phyloP scores from a whole-genome alignment of 2,888 invertebrate genomes.

The Lordiphosa andalusiaca region DNA sequence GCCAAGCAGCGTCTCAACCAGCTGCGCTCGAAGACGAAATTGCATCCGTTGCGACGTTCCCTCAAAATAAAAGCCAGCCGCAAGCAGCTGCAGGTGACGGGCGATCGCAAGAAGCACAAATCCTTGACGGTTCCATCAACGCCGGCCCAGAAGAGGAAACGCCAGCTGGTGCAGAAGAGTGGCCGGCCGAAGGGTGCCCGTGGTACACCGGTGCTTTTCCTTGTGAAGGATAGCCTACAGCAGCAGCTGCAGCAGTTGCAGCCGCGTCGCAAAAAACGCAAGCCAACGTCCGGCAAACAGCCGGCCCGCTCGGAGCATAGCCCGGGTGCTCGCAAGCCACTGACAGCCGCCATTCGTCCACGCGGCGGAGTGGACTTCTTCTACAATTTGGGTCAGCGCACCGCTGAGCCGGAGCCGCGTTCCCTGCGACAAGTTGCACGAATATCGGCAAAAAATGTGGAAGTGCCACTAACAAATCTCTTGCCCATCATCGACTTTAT shows the following conservation, averaged over 20 bases:
- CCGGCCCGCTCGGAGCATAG: background rate
- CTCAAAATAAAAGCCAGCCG: too few species aligned
- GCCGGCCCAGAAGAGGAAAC: background rate
- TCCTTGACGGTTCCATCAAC: background rate
- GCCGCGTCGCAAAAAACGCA: background rate
- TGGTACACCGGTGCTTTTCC: slow-evolving; percentile 18
- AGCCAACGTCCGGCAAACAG: background rate
- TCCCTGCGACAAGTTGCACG: background rate
- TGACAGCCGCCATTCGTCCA: background rate
- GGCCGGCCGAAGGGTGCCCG: background rate
- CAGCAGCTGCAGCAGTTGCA: background rate
- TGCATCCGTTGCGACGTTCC: too few species aligned
- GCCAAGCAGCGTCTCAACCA: too few species aligned
- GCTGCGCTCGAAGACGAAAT: too few species aligned
- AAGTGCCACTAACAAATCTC: slow-evolving; percentile 49
- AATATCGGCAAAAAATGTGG: slow-evolving; percentile 13
- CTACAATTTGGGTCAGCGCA: slow-evolving; percentile 19
- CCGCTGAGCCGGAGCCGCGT: background rate
- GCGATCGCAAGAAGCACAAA: background rate
- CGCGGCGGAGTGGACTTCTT: slow-evolving; percentile 26
- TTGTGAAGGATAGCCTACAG: slow-evolving; percentile 1
- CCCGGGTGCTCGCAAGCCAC: background rate
- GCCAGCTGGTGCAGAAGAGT: background rate
- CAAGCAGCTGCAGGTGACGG: too few species aligned
- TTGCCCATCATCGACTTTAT: slow-evolving; percentile 64